These are phyloP conservation scores for Drosophila mettleri DNA, from an alignment of 2,888 invertebrate genomes.

Conservation along the genomic window DNA sequence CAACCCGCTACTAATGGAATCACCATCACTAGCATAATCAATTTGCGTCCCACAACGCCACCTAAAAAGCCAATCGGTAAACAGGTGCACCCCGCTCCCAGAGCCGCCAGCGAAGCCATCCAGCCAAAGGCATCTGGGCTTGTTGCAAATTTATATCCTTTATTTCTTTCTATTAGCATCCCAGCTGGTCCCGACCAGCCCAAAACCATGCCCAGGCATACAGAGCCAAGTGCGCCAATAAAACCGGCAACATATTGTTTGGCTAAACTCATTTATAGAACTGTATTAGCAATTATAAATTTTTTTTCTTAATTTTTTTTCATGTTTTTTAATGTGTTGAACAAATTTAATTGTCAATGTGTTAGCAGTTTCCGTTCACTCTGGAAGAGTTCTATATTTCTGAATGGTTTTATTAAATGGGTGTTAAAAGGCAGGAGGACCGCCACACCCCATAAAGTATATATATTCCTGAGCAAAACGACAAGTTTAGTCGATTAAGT, in stretches of 20 bases:
- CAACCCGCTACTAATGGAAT: constrained; percentile 90
- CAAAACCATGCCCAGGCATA: constrained; percentile 54
- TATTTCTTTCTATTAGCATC: background rate
- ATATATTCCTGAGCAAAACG: no score
- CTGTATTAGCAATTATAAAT: no score
- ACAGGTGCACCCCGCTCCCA: constrained; percentile 89
- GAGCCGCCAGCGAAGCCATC: constrained; percentile 88
- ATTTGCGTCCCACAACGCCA: constrained; percentile 89
- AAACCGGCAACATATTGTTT: constrained; percentile 57
- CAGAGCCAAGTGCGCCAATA: constrained; percentile 48
- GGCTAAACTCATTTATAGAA: constrained; percentile 17
- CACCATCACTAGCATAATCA: constrained; percentile 84
- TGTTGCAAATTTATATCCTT: constrained; percentile 84
- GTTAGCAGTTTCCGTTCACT: no score
- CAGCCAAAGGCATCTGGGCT: constrained; percentile 87
- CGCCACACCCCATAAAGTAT: no score
- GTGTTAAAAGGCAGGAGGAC: no score
- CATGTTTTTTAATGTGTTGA: background rate
- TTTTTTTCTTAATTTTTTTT: no score
- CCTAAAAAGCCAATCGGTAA: constrained; percentile 88
- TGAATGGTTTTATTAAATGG: no score
- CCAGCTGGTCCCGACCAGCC: constrained; percentile 68
- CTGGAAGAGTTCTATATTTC: no score
- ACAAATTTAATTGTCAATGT: background rate
- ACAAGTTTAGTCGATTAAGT: no score